Evolutionary conservation across 2,113 vertebrate genomes (phyloP).

Genomic region (Patagioenas fasciata): DNA sequence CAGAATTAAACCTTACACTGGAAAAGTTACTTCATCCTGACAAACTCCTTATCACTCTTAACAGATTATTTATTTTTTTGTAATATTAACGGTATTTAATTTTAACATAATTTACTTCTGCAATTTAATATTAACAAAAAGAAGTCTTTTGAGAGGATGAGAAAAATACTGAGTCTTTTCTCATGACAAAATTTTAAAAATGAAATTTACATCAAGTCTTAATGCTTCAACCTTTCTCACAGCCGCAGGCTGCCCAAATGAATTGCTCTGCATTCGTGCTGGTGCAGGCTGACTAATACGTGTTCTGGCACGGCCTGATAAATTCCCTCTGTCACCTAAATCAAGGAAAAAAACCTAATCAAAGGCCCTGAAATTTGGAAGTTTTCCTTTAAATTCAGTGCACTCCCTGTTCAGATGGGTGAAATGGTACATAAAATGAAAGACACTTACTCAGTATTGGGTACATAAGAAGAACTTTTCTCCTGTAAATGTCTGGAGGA

Average conservation of each 20-base stretch:
- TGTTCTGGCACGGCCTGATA: background rate
- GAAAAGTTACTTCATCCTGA: background rate
- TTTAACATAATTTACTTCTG: background rate
- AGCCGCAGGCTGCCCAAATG: background rate
- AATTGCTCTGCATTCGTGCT: background rate
- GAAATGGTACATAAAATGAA: accelerated
- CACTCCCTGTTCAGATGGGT: accelerated
- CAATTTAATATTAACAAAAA: background rate
- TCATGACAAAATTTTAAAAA: background rate
- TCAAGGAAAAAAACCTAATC: background rate
- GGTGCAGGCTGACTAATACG: background rate
- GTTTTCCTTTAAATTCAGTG: background rate
- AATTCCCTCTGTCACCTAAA: background rate
- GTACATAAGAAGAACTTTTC: constrained; percentile 98
- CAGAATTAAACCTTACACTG: background rate
- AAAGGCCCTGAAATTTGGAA: background rate
- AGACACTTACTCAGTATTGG: constrained; percentile 93
- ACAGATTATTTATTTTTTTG: background rate
- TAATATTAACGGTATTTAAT: background rate
- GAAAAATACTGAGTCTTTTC: background rate
- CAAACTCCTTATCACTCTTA: background rate
- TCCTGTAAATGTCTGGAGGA: constrained; percentile 93
- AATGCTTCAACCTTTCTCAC: background rate
- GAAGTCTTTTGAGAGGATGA: background rate
- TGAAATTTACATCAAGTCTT: background rate